phyloP scores from a whole-genome alignment of 2,888 invertebrate species.

The Mythimna ferrago region DNA sequence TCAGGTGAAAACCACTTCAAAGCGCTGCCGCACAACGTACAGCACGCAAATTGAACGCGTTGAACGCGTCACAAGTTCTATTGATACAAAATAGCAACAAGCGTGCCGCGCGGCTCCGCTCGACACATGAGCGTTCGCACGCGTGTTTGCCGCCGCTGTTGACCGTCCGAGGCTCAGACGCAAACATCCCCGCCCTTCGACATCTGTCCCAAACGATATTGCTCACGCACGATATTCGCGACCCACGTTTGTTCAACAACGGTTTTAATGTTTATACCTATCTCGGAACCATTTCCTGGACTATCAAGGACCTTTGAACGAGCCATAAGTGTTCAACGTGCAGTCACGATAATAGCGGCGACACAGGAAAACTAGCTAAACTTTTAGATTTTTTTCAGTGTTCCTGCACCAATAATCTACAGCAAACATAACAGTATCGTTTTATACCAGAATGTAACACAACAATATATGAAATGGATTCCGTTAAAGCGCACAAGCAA shows the following conservation, averaged over 20 bases:
- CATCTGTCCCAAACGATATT: conserved; percentile 80
- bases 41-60: conserved; percentile 55
- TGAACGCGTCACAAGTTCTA: conserved; percentile 65
- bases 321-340: conserved; percentile 38
- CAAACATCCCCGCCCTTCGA: conserved; percentile 75
- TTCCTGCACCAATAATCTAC: conserved; percentile 11
- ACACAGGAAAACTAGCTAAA: conserved; percentile 23
- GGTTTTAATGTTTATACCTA: conserved; percentile 74
- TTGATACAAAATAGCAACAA: conserved; percentile 75
- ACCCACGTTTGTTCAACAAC: conserved; percentile 76
- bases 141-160: conserved; percentile 81
- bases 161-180: conserved; percentile 77
- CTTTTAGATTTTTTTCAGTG: conserved; percentile 1
- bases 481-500: conserved; percentile 38
- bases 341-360: conserved; percentile 7
- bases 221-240: conserved; percentile 80
- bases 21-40: conserved; percentile 52
- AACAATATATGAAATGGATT: conserved; percentile 34
- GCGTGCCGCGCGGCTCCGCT: conserved; percentile 62
- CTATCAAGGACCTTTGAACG: conserved; percentile 40
- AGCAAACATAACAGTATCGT: conserved; percentile 12
- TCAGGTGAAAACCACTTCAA: conserved; percentile 64
- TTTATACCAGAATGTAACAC: conserved; percentile 24
- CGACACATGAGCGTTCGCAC: conserved; percentile 80
- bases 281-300: conserved; percentile 68